Conservation (phyloP, 2,797 vertebrate species). For the Falco concolor region DNA sequence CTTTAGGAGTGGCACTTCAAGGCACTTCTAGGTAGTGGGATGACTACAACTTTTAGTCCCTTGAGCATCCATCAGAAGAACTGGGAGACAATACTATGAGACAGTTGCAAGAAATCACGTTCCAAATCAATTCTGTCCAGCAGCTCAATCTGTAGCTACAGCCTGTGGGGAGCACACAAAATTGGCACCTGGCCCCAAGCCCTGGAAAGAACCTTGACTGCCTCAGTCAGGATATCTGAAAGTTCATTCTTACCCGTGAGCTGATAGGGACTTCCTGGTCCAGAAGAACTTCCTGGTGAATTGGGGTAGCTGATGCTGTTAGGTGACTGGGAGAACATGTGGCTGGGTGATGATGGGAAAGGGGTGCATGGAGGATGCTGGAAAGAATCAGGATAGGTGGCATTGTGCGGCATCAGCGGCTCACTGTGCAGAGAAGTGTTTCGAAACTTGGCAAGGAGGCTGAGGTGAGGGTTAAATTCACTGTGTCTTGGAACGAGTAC, state of each 20-base stretch:
- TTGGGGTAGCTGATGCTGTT: conserved; percentile 83
- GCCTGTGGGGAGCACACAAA: background rate
- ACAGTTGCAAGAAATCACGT: background rate
- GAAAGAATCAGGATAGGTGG: conserved; percentile 93
- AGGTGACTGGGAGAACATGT: conserved; percentile 83
- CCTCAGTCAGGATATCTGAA: background rate
- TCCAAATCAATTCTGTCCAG: background rate
- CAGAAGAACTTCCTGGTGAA: conserved; percentile 86
- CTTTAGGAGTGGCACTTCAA: too few species aligned
- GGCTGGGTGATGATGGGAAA: conserved; percentile 79
- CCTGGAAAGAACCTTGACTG: background rate
- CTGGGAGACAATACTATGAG: background rate
- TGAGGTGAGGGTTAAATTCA: conserved; percentile 97
- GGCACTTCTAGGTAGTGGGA: background rate
- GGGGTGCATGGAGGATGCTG: conserved; percentile 82
- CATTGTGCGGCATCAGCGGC: conserved; percentile 94
- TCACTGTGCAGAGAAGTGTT: conserved; percentile 90
- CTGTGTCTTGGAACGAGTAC: conserved; percentile 96
- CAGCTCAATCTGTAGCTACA: background rate
- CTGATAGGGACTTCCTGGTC: conserved; percentile 89
- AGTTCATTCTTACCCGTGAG: conserved; percentile 80
- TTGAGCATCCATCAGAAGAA: background rate
- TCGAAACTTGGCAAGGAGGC: conserved; percentile 92
- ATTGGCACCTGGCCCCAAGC: background rate
- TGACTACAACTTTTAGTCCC: background rate